Evolutionary conservation across 2,888 invertebrate genomes (phyloP), one percentile per base, ranked within the genome.

Genomic region (Timema podura): DNA sequence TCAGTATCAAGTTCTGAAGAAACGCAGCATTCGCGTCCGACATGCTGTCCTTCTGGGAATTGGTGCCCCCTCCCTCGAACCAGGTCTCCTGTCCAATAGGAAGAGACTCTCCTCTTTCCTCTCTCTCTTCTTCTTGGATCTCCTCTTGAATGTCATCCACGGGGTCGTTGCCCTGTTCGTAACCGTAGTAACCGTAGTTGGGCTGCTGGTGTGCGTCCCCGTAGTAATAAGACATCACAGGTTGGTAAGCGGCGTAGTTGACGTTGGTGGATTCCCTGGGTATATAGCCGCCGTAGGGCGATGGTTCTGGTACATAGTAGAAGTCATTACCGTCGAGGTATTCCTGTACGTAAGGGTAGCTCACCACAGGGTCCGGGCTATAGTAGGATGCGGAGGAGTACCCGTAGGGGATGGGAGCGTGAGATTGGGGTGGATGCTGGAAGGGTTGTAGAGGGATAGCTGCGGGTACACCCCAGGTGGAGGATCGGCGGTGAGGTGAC

Each of bases 61-160:
- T 49, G 9, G 46, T 9, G 6, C 30, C 13, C 11, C 47, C 64
- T 10, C 83, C 85, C 78, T 88, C 88, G 74, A 85, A 89, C 83
- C 87, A 86, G 15, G 87, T 87, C 78, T 89, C 88, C 76, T 88
- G 88, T n/a, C 88, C 88, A 46, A 88, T 86, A 0, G 88, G 88
- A 49, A 88, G 81, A 13, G 86, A 82, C 57, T 86, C 85, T 71
- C 82, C 82, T 11, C 82, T 76, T 71, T 82, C 80, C 76, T 88
- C 84, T 67, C 87, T 81, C 74, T 86, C 86, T 77, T 88, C 88
- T 69, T 85, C 84, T 54, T 87, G 81, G 51, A 87, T 84, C 73
- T 85, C 86, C 73, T 88, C 88, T 74, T 88, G 85, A 11, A 85
- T 80, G 74, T 85, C 85, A 71, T 85, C 84, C 8, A 84, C 81